Evolutionary conservation across 30 jellyfish, hydroid and myxozoan genomes (phyloP).

Genomic region (Chrysaora quinquecirrha): DNA sequence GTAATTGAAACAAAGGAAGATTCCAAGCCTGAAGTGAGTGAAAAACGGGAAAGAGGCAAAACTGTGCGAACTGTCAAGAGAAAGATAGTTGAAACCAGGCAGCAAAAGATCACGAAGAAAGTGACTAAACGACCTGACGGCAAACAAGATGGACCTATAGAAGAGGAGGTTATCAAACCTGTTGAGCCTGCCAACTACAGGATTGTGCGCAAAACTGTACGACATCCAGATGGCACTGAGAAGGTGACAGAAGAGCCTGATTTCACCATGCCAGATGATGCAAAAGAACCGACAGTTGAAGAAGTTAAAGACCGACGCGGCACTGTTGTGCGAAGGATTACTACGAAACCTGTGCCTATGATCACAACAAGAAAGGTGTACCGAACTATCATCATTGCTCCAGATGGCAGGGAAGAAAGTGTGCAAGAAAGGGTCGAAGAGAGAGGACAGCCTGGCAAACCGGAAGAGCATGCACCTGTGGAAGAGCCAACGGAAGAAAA

Average conservation of each 20-base stretch:
- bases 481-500: constrained; percentile 1
- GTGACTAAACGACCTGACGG: background rate
- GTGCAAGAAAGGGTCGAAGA: constrained; percentile 17
- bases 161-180: constrained; percentile 5
- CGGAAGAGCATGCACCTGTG: background rate
- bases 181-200: constrained; percentile 15
- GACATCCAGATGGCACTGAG: constrained; percentile 8
- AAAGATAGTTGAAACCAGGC: constrained; percentile 2
- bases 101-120: background rate
- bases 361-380: constrained; percentile 12
- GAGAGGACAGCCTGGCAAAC: background rate
- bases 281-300: background rate
- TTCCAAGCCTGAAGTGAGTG: constrained; percentile 27
- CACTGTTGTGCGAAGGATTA: background rate
- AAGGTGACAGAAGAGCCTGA: constrained; percentile 11
- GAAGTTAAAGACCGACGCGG: constrained; percentile 13
- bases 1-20: constrained; percentile 5
- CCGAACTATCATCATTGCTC: constrained; percentile 23
- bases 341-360: constrained; percentile 8
- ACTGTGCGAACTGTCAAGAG: constrained; percentile 3
- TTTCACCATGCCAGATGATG: constrained; percentile 9
- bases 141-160: background rate
- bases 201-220: constrained; percentile 1
- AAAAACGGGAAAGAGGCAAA: constrained; percentile 11
- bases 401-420: constrained; percentile 26